Conservation (phyloP, 2,888 invertebrate species). For the Ecdyonurus torrentis region DNA sequence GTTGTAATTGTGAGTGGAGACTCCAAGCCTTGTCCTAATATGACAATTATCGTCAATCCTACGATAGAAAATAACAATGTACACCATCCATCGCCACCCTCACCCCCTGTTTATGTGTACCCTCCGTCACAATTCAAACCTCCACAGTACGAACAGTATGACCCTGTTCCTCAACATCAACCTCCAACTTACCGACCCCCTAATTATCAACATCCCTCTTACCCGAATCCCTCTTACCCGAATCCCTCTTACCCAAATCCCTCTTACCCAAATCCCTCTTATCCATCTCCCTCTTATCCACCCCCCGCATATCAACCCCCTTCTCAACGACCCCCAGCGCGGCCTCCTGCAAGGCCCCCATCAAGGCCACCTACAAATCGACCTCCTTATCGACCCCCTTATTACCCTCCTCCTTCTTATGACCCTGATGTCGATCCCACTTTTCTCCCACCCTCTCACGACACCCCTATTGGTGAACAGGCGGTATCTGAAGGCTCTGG, state of each 20-base stretch:
- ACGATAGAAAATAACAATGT: background rate
- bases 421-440: background rate
- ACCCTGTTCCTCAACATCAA: no score
- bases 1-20: background rate
- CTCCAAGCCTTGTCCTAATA: background rate
- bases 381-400: background rate
- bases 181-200: background rate
- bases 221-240: background rate
- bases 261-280: background rate
- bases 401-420: background rate
- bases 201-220: background rate
- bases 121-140: no score
- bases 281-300: background rate
- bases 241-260: background rate
- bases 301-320: background rate
- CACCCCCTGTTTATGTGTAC: no score
- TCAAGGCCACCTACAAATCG: background rate
- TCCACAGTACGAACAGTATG: no score
- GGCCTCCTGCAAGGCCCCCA: no score
- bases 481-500: background rate
- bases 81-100: background rate
- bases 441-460: background rate
- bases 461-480: background rate
- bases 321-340: background rate
- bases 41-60: slow-evolving; percentile 1